Evolutionary conservation across 2,888 invertebrate species (phyloP).

Genomic region (Tachina fera): DNA sequence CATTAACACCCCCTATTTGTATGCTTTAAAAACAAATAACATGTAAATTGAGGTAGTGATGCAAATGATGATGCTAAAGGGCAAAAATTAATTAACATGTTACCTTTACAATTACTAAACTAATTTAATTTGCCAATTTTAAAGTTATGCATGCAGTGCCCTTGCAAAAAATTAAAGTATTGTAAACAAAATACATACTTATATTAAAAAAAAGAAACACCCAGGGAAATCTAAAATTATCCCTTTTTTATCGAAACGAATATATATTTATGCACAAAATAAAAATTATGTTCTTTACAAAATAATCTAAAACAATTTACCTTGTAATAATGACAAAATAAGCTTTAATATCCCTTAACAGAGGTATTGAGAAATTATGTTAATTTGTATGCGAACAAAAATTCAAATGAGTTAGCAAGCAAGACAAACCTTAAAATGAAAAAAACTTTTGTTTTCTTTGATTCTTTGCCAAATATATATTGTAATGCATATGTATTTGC

Average conservation of each 20-base stretch:
- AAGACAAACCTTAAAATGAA: neutral
- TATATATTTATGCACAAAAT: neutral
- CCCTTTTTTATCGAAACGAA: neutral
- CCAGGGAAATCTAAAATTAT: neutral
- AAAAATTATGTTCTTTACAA: neutral
- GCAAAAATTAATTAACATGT: constrained; percentile 50
- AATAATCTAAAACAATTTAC: constrained; percentile 34
- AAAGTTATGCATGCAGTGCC: neutral
- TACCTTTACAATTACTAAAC: constrained; percentile 29
- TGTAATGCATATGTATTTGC: neutral
- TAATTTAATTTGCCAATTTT: constrained; percentile 24
- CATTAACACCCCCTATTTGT: constrained; percentile 1
- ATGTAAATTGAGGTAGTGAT: constrained; percentile 11
- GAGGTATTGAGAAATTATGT: constrained; percentile 42
- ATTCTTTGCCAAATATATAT: neutral
- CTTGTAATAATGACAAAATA: constrained; percentile 16
- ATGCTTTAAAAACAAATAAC: neutral
- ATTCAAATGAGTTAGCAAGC: constrained; percentile 13
- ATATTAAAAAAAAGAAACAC: neutral
- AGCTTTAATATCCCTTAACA: constrained; percentile 4
- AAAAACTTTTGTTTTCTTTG: neutral
- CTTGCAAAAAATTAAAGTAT: neutral
- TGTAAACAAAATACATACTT: neutral
- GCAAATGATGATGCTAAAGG: constrained; percentile 31
- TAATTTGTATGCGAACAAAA: constrained; percentile 8